Evolutionary conservation across 2,888 invertebrate species (phyloP), one percentile per base, ranked within the genome.

Genomic region (Cremastinae sp.): DNA sequence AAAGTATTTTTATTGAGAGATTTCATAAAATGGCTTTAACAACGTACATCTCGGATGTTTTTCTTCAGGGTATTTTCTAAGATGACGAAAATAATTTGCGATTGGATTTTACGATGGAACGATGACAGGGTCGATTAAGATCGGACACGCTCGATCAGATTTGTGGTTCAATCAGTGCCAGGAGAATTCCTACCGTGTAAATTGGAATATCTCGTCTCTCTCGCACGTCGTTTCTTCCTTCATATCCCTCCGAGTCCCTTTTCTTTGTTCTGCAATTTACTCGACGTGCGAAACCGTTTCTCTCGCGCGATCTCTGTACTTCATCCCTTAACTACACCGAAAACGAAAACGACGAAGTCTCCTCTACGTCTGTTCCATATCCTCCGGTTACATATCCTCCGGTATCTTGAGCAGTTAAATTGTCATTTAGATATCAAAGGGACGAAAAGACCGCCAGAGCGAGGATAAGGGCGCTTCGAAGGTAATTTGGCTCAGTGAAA

Each of bases 401-500:
- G 43, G 65, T 77, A 79, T 82, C 82, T 82, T 80, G 83, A 84
- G 86, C 88, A 88, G 90, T 90, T 90, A 90, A 90, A 90, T 89
- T 89, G 90, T 89, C 90, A 89, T 89, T 90, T 90, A 86, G 89
- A 87, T 89, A 88, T 89, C 89, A 89, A 89, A 89, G 89, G 88
- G 87, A 87, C 83, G 85, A 81, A 75, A 83, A 86, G 83, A 84
- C 83, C 56, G 75, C 81, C 83, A 84, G 83, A 84, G 84, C 83
- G 70, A 84, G 88, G 86, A 87, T 88, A 87, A 89, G 87, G 88
- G 87, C 86, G 87, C 85, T 84, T 82, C 84, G 28, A 28, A 86
- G 88, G 88, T 88, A 89, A 88, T 89, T 89, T 89, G 86, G 86
- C 84, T 87, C 87, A 87, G 87, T 84, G 87, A 87, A 89, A 89